These are phyloP conservation scores for Oostethus manadensis DNA, from an alignment of 2,113 vertebrate genomes.

Conservation along the genomic window DNA sequence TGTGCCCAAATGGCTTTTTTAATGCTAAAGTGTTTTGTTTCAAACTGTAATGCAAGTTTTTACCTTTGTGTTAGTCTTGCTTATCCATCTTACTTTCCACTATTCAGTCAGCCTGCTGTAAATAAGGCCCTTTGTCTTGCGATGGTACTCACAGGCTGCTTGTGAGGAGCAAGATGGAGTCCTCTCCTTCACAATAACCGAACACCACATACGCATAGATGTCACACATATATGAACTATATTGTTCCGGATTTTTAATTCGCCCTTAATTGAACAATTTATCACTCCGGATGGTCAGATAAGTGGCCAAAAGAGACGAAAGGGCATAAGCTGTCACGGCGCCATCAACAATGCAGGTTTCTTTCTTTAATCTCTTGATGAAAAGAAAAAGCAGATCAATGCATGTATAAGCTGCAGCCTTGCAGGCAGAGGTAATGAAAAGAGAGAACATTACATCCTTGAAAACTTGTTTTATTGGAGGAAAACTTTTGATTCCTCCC, in stretches of 20 bases:
- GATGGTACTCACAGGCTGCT: constrained; percentile 55
- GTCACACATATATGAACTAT: constrained; percentile 36
- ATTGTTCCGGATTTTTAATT: constrained; percentile 56
- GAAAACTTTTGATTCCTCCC: constrained; percentile 63
- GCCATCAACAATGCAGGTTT: constrained; percentile 25
- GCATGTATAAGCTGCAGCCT: constrained; percentile 30
- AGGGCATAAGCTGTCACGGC: constrained; percentile 42
- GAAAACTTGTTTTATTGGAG: constrained; percentile 56
- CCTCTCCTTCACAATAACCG: constrained; percentile 64
- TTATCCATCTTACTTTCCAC: constrained; percentile 40
- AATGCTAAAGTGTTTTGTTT: constrained; percentile 13
- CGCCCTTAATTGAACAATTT: constrained; percentile 70
- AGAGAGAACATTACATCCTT: constrained; percentile 39
- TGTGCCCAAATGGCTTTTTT: too few relatives aligned
- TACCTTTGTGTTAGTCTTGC: constrained; percentile 8
- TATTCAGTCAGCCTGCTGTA: constrained; percentile 48
- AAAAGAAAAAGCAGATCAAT: constrained; percentile 32
- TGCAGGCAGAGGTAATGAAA: constrained; percentile 40
- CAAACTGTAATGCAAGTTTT: constrained; percentile 11
- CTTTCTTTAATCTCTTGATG: constrained; percentile 17
- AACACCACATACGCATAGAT: constrained; percentile 50
- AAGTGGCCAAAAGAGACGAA: constrained; percentile 46
- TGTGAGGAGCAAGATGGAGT: constrained; percentile 50
- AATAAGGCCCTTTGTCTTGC: constrained; percentile 58
- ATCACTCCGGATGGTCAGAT: constrained; percentile 67